These are phyloP conservation scores for Phalloptychus januarius DNA, from an alignment of 2,797 vertebrate species.

Conservation along the genomic window DNA sequence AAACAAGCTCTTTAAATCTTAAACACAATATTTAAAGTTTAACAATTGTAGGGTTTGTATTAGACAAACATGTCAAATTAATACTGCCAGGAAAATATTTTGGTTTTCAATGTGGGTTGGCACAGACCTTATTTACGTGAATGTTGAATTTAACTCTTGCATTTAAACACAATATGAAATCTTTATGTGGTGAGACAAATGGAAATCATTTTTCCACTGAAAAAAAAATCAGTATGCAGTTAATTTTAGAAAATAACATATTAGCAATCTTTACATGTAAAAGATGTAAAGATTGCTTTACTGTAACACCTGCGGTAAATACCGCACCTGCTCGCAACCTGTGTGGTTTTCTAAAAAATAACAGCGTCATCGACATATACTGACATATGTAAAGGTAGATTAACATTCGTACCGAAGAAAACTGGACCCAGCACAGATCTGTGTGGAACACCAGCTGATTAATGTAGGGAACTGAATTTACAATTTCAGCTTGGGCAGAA, in stretches of 20 bases:
- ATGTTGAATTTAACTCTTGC: neutral
- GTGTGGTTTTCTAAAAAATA: neutral
- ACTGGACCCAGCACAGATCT: neutral
- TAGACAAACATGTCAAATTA: neutral
- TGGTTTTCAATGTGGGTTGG: neutral
- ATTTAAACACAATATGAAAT: neutral
- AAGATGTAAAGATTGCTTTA: neutral
- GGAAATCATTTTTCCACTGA: neutral
- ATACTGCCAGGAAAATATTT: too few species aligned
- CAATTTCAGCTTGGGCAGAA: neutral
- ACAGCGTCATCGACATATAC: neutral
- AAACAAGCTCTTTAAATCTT: neutral
- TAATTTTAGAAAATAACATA: neutral
- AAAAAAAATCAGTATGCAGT: neutral
- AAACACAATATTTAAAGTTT: neutral
- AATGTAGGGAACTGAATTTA: neutral
- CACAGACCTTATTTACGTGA: neutral
- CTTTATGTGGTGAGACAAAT: neutral
- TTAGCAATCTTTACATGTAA: too few species aligned
- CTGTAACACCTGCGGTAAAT: neutral
- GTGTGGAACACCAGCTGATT: neutral
- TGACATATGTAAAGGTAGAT: neutral
- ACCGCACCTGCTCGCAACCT: neutral
- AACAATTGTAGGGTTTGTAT: neutral
- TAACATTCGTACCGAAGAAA: neutral